These are phyloP conservation scores for Tamias sibiricus DNA, from an alignment of 2,113 vertebrate species.

Conservation along the genomic window DNA sequence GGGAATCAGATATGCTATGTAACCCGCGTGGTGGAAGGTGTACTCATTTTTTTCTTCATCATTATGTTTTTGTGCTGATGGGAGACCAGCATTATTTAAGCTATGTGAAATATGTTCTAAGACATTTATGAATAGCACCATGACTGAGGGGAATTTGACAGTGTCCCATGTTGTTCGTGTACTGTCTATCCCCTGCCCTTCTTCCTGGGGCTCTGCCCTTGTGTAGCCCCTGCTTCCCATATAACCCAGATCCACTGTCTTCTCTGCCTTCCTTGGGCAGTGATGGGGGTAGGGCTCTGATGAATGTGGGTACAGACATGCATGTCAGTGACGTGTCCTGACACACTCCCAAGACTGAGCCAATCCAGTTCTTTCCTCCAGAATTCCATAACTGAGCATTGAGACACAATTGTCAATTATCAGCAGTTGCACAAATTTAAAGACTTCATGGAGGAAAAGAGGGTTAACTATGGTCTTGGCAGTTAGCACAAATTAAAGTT, in stretches of 20 bases:
- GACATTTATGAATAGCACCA: neutral
- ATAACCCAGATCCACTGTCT: neutral
- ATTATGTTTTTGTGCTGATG: conserved; percentile 6
- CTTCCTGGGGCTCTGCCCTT: neutral
- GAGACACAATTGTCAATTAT: neutral
- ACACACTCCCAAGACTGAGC: neutral
- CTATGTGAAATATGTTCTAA: neutral
- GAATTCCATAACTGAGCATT: neutral
- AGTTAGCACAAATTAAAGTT: neutral
- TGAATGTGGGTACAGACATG: neutral
- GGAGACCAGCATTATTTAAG: neutral
- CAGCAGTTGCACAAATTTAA: neutral
- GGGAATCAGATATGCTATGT: neutral
- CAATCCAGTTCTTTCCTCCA: neutral
- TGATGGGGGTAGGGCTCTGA: neutral
- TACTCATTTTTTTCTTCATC: neutral
- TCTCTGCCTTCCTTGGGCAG: neutral
- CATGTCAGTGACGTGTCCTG: neutral
- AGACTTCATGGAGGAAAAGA: neutral
- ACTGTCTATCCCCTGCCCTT: neutral
- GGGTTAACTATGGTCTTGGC: neutral
- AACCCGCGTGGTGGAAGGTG: neutral
- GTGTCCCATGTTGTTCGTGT: accelerated
- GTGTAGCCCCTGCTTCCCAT: neutral
- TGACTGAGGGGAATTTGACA: neutral